Conservation (phyloP, 2,888 invertebrate species). For the Tineola bisselliella region DNA sequence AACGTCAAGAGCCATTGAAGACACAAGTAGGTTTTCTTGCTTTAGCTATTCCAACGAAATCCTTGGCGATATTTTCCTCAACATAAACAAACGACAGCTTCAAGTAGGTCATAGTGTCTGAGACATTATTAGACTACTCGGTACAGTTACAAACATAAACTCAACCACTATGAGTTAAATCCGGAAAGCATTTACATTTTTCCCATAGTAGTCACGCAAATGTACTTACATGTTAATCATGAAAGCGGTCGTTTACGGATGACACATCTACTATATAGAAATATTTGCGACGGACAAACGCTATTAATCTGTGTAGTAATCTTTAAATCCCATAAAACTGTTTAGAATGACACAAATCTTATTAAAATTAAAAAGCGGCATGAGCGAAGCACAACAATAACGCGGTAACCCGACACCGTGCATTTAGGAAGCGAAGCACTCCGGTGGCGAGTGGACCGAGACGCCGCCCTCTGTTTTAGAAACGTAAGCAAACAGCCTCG, state of each 20-base stretch:
- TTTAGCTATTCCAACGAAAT: slow-evolving; percentile 7
- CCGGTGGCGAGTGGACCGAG: slow-evolving; percentile 43
- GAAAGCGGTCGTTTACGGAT: no score
- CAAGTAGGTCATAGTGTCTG: neutral
- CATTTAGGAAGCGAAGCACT: slow-evolving; percentile 29
- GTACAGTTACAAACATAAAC: no score
- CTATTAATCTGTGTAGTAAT: no score
- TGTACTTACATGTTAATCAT: no score
- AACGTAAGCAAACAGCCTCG: slow-evolving; percentile 58
- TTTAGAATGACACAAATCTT: no score
- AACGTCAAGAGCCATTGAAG: slow-evolving; percentile 10
- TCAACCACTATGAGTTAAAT: no score
- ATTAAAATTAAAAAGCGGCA: neutral
- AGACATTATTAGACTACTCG: neutral
- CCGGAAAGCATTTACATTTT: no score
- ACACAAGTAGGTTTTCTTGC: neutral
- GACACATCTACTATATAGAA: no score
- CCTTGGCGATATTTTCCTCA: slow-evolving; percentile 10
- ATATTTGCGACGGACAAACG: no score
- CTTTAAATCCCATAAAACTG: no score
- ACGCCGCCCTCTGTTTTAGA: slow-evolving; percentile 67
- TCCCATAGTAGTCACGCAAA: no score
- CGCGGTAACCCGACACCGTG: slow-evolving; percentile 41
- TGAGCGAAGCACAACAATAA: neutral
- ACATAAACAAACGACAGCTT: neutral